Base-by-base conservation (phyloP, 1,140 invertebrate species). In the Thereuonema tuberculata region DNA sequence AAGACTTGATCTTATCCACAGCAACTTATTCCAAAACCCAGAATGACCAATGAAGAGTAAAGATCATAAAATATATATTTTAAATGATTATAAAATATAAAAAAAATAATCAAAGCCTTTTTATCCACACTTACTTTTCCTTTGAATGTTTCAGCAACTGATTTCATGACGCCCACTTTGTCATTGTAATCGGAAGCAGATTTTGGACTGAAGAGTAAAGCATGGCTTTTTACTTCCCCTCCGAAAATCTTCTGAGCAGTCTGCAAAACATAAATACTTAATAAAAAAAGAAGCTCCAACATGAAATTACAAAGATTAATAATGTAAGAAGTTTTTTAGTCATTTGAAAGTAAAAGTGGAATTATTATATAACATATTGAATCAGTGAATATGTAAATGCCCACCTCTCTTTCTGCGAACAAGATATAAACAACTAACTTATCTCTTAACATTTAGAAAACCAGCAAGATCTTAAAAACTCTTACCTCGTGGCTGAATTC, bases 241-340 rank as follows among this genome's bases (percentile, higher is more conserved):
- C 92, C 91, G 73, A 99, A 99, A 72, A 99, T 96, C 75, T 98
- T 98, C 65, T 87, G 84, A 2, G 93, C 96, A 29, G 90, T 96
- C 73, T 78, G 64, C 14, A 27, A 47, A 2, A 17, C 5, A 63
- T 31, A 60, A 20, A 31, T 24, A n/a, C 17, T 1, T 47, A 54
- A 3, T 49, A 28, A 5, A n/a, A n/a, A n/a, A n/a, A n/a, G n/a
- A n/a, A n/a, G n/a, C n/a, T n/a, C 23, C 2, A 2, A 27, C 31
- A 21, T 3, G 29, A 23, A 20, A 23, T 46, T 17, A 59, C 15
- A 24, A 12, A 47, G 9, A 48, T 23, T 12, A 37, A 31, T 1
- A 12, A 56, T 28, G 0, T 0, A 28, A 62, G 27, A 28, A 56
- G 1, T 24, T 15, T 14, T 29, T 63, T 27, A 49, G 31, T 37